These are phyloP conservation scores for Leucosticte australis DNA, from an alignment of 2,113 vertebrate species.

Conservation along the genomic window DNA sequence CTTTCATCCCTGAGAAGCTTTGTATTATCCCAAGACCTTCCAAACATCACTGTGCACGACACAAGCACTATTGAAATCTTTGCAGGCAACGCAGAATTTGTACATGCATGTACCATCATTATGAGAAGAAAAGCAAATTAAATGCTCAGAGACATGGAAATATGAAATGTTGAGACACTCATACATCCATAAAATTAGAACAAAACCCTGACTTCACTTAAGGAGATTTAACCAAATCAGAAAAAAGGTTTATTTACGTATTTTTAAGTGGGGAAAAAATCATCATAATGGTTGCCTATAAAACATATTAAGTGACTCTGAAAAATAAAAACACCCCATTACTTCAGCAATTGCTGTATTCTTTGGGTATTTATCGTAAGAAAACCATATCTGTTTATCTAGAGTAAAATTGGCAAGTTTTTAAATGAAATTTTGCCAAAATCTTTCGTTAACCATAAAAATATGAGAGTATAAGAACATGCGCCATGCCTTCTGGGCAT, in stretches of 20 bases:
- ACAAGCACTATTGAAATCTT: not conserved
- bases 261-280: not conserved
- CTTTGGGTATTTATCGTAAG: not conserved
- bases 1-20: not conserved
- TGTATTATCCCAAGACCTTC: not conserved
- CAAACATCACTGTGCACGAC: not conserved
- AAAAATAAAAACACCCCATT: not conserved
- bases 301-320: not conserved
- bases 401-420: not conserved
- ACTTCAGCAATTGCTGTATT: not conserved
- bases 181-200: not conserved
- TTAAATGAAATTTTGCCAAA: conserved; percentile 13
- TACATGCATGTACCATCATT: not conserved
- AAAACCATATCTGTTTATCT: not conserved
- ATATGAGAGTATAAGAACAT: not conserved
- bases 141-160: not conserved
- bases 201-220: not conserved
- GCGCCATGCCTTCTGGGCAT: conserved; percentile 23
- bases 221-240: not conserved
- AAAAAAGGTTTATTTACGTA: not conserved
- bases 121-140: not conserved
- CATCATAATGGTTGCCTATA: not conserved
- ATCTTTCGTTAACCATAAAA: conserved; percentile 5
- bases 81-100: not conserved
- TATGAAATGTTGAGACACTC: not conserved